Evolutionary conservation across 2,113 vertebrate genomes (phyloP).

Genomic region (Trichechus manatus): DNA sequence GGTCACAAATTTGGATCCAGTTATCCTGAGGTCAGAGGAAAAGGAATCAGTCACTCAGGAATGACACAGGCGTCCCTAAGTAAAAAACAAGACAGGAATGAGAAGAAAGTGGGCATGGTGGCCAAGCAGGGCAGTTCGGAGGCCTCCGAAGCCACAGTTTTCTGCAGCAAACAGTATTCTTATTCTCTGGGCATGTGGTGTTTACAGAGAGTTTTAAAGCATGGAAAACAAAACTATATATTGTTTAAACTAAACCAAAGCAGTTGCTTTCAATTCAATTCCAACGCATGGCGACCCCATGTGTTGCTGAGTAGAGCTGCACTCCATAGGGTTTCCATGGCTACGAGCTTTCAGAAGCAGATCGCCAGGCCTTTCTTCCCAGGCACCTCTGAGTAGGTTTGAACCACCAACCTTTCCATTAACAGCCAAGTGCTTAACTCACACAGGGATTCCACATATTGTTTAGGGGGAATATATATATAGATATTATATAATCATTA

Average conservation of each 20-base stretch:
- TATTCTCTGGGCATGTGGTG: background rate
- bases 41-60: background rate
- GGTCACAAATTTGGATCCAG: background rate
- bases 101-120: background rate
- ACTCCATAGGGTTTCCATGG: too few species aligned
- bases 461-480: too few species aligned
- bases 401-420: too few species aligned
- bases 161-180: background rate
- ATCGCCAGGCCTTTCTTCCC: too few species aligned
- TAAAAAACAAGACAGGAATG: background rate
- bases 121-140: background rate
- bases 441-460: too few species aligned
- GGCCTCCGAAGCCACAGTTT: background rate
- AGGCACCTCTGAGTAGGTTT: too few species aligned
- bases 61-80: background rate
- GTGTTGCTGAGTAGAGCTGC: too few species aligned
- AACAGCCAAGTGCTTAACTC: too few species aligned
- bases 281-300: too few species aligned
- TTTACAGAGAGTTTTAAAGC: background rate
- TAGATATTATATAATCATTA: too few species aligned
- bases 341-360: too few species aligned
- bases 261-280: background rate
- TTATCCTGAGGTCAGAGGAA: background rate
- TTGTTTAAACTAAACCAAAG: background rate
- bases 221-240: background rate